phyloP scores from a whole-genome alignment of 2,113 vertebrate species.

The Micromys minutus region DNA sequence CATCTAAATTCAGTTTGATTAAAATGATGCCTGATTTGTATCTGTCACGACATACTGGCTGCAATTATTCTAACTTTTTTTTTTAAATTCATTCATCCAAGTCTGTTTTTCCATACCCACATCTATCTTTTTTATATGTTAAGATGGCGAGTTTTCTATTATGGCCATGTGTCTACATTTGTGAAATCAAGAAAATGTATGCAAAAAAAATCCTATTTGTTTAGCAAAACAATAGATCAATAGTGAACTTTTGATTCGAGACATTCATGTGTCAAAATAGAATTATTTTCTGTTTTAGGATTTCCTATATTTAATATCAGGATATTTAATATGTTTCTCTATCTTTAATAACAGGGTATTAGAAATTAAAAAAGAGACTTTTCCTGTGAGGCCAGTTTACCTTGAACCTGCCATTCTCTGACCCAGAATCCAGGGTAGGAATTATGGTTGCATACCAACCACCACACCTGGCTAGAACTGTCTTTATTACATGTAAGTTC shows the following conservation, averaged over 20 bases:
- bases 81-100: conserved; percentile 57
- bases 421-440: not conserved
- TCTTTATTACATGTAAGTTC: not conserved
- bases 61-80: conserved; percentile 63
- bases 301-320: not conserved
- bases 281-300: not conserved
- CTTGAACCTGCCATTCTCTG: not conserved
- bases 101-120: conserved; percentile 65
- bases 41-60: conserved; percentile 81
- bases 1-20: conserved; percentile 87
- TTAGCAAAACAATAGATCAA: not conserved
- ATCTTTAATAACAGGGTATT: conserved; percentile 21
- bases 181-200: conserved; percentile 9
- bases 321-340: not conserved
- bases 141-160: not conserved
- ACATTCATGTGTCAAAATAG: conserved; percentile 17
- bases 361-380: not conserved
- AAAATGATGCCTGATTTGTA: conserved; percentile 84
- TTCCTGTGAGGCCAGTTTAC: not conserved
- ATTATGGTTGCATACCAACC: not conserved
- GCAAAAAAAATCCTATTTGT: not conserved
- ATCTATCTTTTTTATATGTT: conserved; percentile 32
- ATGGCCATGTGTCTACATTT: not conserved
- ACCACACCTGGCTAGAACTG: not conserved
- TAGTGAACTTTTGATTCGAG: conserved; percentile 24